Evolutionary conservation across 1,140 invertebrate species (phyloP).

Genomic region (Drosophila rufa): DNA sequence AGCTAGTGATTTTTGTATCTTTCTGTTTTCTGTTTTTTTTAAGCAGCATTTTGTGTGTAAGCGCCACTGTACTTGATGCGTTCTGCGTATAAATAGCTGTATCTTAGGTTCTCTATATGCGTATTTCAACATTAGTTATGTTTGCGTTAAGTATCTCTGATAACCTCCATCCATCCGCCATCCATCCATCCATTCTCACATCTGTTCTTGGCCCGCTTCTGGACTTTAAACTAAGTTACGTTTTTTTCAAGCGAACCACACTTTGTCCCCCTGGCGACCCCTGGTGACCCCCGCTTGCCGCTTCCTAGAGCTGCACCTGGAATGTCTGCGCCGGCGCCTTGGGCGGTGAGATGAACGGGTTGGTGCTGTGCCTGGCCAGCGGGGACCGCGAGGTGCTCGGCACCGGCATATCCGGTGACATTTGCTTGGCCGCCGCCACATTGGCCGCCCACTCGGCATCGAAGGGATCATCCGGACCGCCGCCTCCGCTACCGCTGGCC

Average conservation of each 20-base stretch:
- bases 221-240: slow-evolving; percentile 65
- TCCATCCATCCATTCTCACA: slow-evolving; percentile 31
- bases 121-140: slow-evolving; percentile 73
- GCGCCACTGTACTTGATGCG: slow-evolving; percentile 59
- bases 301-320: slow-evolving; percentile 88
- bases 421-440: slow-evolving; percentile 76
- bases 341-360: slow-evolving; percentile 86
- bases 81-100: slow-evolving; percentile 58
- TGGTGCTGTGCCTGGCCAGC: slow-evolving; percentile 84
- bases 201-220: slow-evolving; percentile 23
- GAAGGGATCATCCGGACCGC: slow-evolving; percentile 89
- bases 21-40: background rate
- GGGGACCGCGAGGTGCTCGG: slow-evolving; percentile 48
- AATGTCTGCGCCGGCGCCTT: slow-evolving; percentile 87
- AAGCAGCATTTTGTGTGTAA: slow-evolving; percentile 50
- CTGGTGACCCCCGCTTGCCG: background rate
- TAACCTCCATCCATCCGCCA: slow-evolving; percentile 46
- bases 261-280: slow-evolving; percentile 54
- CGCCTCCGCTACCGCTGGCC: slow-evolving; percentile 85
- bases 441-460: slow-evolving; percentile 93
- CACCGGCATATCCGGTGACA: slow-evolving; percentile 74
- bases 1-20: slow-evolving; percentile 14
- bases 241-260: slow-evolving; percentile 81
- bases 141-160: slow-evolving; percentile 74
- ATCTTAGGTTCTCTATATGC: slow-evolving; percentile 46